These are phyloP conservation scores for Chrysocyon brachyurus DNA, from an alignment of 2,797 vertebrate species.

Conservation along the genomic window DNA sequence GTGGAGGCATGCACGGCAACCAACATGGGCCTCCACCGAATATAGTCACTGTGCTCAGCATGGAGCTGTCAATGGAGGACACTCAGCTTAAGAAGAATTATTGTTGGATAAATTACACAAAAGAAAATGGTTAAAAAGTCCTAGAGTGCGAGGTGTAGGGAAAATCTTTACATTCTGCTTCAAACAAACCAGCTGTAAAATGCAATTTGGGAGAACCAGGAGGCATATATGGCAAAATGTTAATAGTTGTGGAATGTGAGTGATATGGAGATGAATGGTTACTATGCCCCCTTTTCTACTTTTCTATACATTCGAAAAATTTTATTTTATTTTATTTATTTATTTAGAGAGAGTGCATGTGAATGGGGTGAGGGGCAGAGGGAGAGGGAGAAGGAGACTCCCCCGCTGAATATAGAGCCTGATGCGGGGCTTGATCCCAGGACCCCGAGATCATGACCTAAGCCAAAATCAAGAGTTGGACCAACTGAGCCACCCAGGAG, in stretches of 20 bases:
- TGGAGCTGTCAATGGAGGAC: too few relatives aligned
- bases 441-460: neutral
- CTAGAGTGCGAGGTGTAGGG: neutral
- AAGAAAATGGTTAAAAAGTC: neutral
- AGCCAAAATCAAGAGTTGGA: neutral
- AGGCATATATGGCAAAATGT: neutral
- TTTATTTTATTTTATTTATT: neutral
- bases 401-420: neutral
- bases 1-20: neutral
- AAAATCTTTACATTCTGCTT: neutral
- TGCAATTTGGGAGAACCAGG: neutral
- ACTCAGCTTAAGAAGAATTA: neutral
- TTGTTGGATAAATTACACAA: neutral
- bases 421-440: neutral
- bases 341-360: neutral
- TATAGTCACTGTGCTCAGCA: neutral
- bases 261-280: neutral
- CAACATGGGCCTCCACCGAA: neutral
- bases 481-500: neutral
- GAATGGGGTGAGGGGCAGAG: neutral
- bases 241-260: neutral
- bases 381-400: neutral
- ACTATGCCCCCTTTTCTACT: neutral
- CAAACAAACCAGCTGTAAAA: neutral
- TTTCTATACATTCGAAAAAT: neutral